A percentile compares a stretch with the other conserved stretches of the same genome.
phyloP scores from a whole-genome alignment of 1,140 invertebrate species.

The Schmidtea mediterranea region DNA sequence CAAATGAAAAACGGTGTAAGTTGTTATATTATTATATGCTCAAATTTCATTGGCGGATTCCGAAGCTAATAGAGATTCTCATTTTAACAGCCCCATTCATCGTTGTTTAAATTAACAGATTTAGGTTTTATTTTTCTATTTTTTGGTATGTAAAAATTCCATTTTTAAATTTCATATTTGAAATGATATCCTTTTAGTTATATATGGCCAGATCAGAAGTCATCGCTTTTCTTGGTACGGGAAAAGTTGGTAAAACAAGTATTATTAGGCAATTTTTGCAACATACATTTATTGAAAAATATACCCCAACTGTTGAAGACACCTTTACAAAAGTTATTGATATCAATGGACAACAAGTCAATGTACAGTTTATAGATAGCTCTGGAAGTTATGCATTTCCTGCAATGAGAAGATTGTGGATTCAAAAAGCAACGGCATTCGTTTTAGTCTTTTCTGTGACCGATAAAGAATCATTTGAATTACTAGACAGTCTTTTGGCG shows the following conservation, averaged over 20 bases:
- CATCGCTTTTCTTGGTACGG: slow-evolving; percentile 30
- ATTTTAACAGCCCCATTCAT: too few species aligned
- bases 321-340: slow-evolving; percentile 59
- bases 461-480: background rate
- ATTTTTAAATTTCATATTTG: too few species aligned
- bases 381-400: slow-evolving; percentile 66
- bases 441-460: background rate
- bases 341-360: slow-evolving; percentile 51
- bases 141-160: too few species aligned
- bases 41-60: too few species aligned
- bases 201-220: too few species aligned
- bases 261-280: slow-evolving; percentile 43
- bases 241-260: slow-evolving; percentile 34
- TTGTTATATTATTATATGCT: too few species aligned
- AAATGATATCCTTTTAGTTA: too few species aligned
- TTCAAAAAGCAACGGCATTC: slow-evolving; percentile 1
- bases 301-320: slow-evolving; percentile 62
- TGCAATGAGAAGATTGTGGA: slow-evolving; percentile 47
- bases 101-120: too few species aligned
- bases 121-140: too few species aligned
- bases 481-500: background rate
- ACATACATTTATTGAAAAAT: slow-evolving; percentile 52
- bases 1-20: too few species aligned
- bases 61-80: too few species aligned
- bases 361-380: slow-evolving; percentile 56